phyloP scores from a whole-genome alignment of 2,888 invertebrate genomes.

The Hypercompe scribonia region DNA sequence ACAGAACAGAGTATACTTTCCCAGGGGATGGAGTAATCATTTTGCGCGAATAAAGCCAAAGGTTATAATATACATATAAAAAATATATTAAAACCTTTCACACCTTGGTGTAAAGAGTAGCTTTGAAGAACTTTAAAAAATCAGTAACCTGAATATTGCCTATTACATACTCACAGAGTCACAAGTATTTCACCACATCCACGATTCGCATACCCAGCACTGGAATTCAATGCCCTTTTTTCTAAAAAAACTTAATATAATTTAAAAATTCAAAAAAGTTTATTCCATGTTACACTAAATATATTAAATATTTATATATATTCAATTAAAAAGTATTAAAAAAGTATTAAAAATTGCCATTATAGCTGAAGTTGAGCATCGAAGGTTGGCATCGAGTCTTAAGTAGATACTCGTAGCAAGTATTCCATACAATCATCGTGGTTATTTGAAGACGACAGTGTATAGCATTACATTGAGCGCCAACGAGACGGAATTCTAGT shows the following conservation, averaged over 20 bases:
- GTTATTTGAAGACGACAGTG: constrained; percentile 41
- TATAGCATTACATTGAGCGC: constrained; percentile 45
- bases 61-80: neutral
- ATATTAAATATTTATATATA: neutral
- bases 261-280: no score
- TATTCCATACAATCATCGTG: constrained; percentile 33
- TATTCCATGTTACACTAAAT: no score
- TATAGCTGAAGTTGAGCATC: neutral
- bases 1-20: neutral
- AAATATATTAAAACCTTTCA: no score
- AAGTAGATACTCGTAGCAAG: constrained; percentile 21
- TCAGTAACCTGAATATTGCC: neutral
- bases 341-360: neutral
- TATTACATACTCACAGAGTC: neutral
- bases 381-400: constrained; percentile 10
- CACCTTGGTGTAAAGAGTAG: neutral
- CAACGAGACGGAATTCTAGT: constrained; percentile 52
- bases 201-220: neutral
- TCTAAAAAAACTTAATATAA: neutral
- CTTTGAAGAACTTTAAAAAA: no score
- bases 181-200: neutral
- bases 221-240: neutral
- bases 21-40: neutral
- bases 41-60: neutral
- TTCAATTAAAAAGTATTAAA: neutral